Evolutionary conservation across 2,113 vertebrate species (phyloP).

Genomic region (Poeciliopsis occidentalis): DNA sequence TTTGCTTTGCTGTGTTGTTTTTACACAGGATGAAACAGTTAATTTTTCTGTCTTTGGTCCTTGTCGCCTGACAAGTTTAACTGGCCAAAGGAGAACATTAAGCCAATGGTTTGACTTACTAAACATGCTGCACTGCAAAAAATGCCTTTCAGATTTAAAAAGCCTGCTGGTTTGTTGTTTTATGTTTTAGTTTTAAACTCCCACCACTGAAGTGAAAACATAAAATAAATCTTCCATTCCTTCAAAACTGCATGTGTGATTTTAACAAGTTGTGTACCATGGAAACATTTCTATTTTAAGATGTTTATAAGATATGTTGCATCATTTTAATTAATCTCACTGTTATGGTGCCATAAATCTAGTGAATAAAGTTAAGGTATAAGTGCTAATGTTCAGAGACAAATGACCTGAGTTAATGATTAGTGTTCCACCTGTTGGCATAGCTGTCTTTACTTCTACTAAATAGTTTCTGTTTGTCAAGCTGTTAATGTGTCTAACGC

Average conservation of each 20-base stretch:
- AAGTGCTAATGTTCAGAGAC: too few species aligned
- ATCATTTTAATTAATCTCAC: background rate
- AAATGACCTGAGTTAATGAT: too few species aligned
- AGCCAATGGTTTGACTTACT: slow-evolving; percentile 33
- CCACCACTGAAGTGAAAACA: background rate
- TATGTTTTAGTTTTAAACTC: background rate
- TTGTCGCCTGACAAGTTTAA: slow-evolving; percentile 13
- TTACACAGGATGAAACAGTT: slow-evolving; percentile 50
- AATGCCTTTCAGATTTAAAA: slow-evolving; percentile 18
- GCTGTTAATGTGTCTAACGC: too few species aligned
- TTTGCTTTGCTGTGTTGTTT: slow-evolving; percentile 52
- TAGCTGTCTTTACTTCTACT: too few species aligned
- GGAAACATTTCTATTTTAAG: background rate
- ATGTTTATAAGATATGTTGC: background rate
- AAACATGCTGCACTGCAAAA: slow-evolving; percentile 58
- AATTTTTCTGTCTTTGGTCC: slow-evolving; percentile 42
- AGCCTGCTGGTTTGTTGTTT: background rate
- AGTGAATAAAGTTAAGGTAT: background rate
- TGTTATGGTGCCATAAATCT: background rate
- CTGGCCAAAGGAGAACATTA: slow-evolving; percentile 17
- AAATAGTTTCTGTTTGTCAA: too few species aligned
- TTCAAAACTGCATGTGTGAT: background rate
- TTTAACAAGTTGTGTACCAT: background rate
- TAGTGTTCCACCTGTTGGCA: too few species aligned
- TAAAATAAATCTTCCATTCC: background rate